These are phyloP conservation scores for Chlorops oryzae DNA, from an alignment of 1,140 invertebrate species.

Conservation along the genomic window DNA sequence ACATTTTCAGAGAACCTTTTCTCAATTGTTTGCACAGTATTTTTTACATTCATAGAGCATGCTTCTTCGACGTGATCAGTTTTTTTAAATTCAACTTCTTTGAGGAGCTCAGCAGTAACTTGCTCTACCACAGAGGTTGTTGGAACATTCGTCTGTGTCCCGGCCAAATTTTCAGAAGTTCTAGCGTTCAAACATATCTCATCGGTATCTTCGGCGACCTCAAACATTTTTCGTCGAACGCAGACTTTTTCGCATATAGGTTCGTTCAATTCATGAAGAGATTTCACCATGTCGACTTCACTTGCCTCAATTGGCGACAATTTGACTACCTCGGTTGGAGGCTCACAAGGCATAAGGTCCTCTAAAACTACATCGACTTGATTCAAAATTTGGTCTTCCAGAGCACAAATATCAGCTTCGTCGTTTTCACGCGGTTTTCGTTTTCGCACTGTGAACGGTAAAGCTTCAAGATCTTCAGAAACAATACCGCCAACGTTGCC, in stretches of 20 bases:
- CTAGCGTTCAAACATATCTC: neutral
- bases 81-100: neutral
- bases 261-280: constrained; percentile 14
- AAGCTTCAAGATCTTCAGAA: constrained; percentile 30
- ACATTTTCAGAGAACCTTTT: constrained; percentile 25
- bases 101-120: too few relatives aligned
- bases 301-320: constrained; percentile 34
- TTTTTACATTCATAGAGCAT: constrained; percentile 19
- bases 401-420: constrained; percentile 23
- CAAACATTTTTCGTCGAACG: constrained; percentile 34
- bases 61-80: neutral
- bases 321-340: constrained; percentile 24
- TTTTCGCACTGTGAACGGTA: constrained; percentile 33
- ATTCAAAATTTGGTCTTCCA: constrained; percentile 37
- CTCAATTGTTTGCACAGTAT: constrained; percentile 37
- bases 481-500: constrained; percentile 21
- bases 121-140: too few relatives aligned
- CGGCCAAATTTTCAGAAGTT: too few relatives aligned
- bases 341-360: constrained; percentile 24
- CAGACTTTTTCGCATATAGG: constrained; percentile 40
- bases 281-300: constrained; percentile 2
- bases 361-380: constrained; percentile 29
- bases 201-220: constrained; percentile 37
- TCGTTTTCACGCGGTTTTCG: constrained; percentile 15
- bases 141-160: too few relatives aligned